phyloP scores from a whole-genome alignment of 2,888 invertebrate genomes.

The Acanthosepion pharaonis region DNA sequence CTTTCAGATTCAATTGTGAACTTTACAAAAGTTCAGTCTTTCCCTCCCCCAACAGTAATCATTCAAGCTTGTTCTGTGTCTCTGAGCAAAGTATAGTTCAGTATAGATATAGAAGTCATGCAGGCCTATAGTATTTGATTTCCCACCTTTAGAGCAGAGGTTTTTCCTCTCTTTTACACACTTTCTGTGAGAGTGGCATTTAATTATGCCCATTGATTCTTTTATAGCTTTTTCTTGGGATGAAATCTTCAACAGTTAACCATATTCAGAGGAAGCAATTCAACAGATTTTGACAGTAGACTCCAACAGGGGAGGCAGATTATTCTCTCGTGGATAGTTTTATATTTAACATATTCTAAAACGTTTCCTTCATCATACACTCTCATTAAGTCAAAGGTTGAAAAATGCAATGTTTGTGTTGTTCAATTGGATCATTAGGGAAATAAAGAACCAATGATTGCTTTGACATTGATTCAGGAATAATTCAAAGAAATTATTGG shows the following conservation, averaged over 20 bases:
- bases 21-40: neutral
- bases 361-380: neutral
- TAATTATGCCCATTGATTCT: slow-evolving; percentile 33
- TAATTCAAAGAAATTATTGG: no score
- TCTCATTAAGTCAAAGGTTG: neutral
- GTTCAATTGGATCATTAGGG: neutral
- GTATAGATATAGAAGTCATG: neutral
- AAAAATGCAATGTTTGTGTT: neutral
- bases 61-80: neutral
- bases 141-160: neutral
- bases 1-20: neutral
- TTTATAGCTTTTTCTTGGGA: neutral
- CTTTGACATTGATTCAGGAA: neutral
- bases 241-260: neutral
- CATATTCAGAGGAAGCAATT: neutral
- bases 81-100: neutral
- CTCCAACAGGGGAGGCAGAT: neutral
- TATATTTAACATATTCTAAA: neutral
- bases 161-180: neutral
- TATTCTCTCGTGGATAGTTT: neutral
- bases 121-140: neutral
- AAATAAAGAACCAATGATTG: neutral
- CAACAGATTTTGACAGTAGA: slow-evolving; percentile 33
- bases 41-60: neutral
- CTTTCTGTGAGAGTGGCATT: neutral